phyloP scores from a whole-genome alignment of 2,113 vertebrate species.

The Hoplias malabaricus region DNA sequence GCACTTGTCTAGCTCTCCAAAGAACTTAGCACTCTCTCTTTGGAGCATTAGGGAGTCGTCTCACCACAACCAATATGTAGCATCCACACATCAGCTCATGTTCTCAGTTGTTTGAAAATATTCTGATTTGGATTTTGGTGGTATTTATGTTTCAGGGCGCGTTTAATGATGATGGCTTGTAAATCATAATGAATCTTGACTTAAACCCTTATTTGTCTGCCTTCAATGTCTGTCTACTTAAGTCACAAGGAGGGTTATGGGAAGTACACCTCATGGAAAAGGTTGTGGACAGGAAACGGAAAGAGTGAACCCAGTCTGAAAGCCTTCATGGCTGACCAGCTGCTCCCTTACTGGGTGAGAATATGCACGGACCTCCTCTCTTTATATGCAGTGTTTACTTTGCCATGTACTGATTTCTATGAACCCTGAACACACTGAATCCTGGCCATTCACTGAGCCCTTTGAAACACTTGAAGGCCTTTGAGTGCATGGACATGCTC shows the following conservation, averaged over 20 bases:
- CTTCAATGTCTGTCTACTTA: constrained; percentile 10
- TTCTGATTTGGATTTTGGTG: too few species aligned
- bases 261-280: constrained; percentile 90
- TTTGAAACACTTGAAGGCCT: neutral
- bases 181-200: too few species aligned
- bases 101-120: too few species aligned
- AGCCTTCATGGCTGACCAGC: constrained; percentile 98
- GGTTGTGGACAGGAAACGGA: constrained; percentile 94
- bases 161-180: too few species aligned
- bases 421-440: neutral
- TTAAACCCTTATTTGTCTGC: too few species aligned
- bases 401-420: neutral
- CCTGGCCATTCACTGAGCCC: neutral
- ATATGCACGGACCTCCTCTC: neutral
- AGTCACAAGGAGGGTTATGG: constrained; percentile 99
- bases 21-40: too few species aligned
- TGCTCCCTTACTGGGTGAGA: constrained; percentile 94
- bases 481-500: neutral
- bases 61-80: too few species aligned
- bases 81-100: too few species aligned
- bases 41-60: too few species aligned
- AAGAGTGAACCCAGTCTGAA: constrained; percentile 97
- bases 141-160: too few species aligned
- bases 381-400: neutral
- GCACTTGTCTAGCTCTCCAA: too few species aligned